A percentile compares a stretch with the other conserved stretches of the same genome.
Conservation (phyloP, 1,140 invertebrate genomes). For the Manduca sexta region DNA sequence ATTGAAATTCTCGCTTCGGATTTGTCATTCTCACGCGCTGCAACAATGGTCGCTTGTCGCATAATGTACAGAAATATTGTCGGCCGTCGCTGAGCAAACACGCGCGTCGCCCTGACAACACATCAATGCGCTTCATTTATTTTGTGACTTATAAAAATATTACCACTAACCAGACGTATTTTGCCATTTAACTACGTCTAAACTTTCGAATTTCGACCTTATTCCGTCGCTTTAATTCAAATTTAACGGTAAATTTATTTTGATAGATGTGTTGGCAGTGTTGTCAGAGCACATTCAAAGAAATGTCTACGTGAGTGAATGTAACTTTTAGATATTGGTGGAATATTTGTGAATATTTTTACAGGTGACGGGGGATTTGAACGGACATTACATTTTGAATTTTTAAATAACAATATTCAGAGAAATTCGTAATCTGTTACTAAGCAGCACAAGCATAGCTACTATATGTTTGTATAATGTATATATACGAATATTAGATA, state of each 20-base stretch:
- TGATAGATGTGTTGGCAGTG: not conserved
- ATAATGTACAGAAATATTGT: slow-evolving; percentile 19
- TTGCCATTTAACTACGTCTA: no score
- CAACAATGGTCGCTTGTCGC: slow-evolving; percentile 23
- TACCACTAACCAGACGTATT: no score
- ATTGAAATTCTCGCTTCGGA: no score
- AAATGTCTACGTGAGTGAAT: slow-evolving; percentile 23
- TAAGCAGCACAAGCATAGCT: no score
- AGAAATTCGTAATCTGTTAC: no score
- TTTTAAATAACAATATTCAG: no score
- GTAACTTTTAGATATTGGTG: slow-evolving; percentile 4
- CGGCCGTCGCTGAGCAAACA: slow-evolving; percentile 42
- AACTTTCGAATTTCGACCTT: slow-evolving; percentile 20
- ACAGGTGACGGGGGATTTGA: no score
- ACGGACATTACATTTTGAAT: no score
- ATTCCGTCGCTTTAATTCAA: slow-evolving; percentile 6
- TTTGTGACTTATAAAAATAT: slow-evolving; percentile 61
- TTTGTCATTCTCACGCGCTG: slow-evolving; percentile 13
- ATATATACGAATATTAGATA: no score
- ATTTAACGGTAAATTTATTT: slow-evolving; percentile 2
- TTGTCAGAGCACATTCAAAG: slow-evolving; percentile 2
- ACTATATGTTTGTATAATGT: no score
- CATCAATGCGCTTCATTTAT: slow-evolving; percentile 61
- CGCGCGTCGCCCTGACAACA: slow-evolving; percentile 35
- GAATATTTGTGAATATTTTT: no score